A percentile compares a stretch with the other conserved stretches of the same genome.
Evolutionary conservation across 2,113 vertebrate species (phyloP).

Genomic region (Erythrolamprus reginae): DNA sequence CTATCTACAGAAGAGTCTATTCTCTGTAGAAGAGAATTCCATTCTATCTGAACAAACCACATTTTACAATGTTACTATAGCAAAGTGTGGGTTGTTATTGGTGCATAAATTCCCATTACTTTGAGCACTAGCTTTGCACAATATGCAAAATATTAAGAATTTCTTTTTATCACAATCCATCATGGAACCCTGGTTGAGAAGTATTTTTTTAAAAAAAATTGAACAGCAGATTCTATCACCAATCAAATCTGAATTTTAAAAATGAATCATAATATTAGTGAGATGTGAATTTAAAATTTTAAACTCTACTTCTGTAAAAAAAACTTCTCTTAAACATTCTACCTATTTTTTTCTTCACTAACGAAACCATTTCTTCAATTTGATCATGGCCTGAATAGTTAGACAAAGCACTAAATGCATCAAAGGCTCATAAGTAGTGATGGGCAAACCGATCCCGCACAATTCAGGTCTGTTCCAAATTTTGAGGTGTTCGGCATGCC

Average conservation of each 20-base stretch:
- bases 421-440: too few species aligned
- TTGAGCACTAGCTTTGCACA: neutral
- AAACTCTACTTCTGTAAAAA: neutral
- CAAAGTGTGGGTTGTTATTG: neutral
- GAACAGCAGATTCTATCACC: neutral
- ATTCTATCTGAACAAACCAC: neutral
- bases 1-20: too few species aligned
- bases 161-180: neutral
- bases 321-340: neutral
- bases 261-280: neutral
- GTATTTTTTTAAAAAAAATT: neutral
- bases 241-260: neutral
- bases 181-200: neutral
- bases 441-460: too few species aligned
- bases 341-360: neutral
- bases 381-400: neutral
- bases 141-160: neutral
- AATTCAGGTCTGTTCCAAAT: too few species aligned
- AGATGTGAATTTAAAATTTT: neutral
- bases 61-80: neutral
- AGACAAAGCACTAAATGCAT: neutral
- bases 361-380: neutral
- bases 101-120: neutral
- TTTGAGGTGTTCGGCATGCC: too few species aligned
- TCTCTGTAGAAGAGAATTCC: neutral